Evolutionary conservation across 2,888 invertebrate genomes (phyloP).

Genomic region (Caenorhabditis sp.): DNA sequence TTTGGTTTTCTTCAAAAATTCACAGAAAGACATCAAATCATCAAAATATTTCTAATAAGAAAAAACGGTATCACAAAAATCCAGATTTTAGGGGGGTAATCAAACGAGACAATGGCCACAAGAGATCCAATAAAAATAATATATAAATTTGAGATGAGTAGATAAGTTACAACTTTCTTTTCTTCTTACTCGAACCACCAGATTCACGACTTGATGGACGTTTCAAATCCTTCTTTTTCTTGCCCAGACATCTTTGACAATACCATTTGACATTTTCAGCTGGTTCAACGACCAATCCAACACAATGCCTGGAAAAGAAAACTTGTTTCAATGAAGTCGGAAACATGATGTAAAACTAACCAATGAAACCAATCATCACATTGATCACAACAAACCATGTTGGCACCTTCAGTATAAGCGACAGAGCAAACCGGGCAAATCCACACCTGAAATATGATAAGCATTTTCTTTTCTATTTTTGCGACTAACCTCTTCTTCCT

Average conservation of each 20-base stretch:
- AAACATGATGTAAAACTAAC: constrained; percentile 46
- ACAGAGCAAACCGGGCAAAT: constrained; percentile 68
- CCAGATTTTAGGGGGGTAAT: background rate
- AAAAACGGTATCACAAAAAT: background rate
- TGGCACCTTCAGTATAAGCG: constrained; percentile 64
- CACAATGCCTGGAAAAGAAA: constrained; percentile 58
- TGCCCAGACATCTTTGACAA: constrained; percentile 55
- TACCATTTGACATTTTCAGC: constrained; percentile 60
- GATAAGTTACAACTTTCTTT: constrained; percentile 1
- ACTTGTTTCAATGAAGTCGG: too few species aligned
- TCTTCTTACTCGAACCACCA: constrained; percentile 1
- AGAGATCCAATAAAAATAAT: background rate
- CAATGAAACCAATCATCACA: constrained; percentile 70
- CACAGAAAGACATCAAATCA: background rate
- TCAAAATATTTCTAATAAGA: background rate
- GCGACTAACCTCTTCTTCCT: constrained; percentile 4
- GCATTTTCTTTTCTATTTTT: too few species aligned
- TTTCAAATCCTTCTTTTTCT: constrained; percentile 39
- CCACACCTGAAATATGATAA: constrained; percentile 56
- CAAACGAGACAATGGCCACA: background rate
- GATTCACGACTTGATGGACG: constrained; percentile 9
- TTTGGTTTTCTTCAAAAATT: too few species aligned
- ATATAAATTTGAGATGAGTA: background rate
- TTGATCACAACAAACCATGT: constrained; percentile 67
- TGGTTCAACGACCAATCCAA: constrained; percentile 59